These are phyloP conservation scores for Gallirallus australis DNA, from an alignment of 2,797 vertebrate genomes.

Conservation along the genomic window DNA sequence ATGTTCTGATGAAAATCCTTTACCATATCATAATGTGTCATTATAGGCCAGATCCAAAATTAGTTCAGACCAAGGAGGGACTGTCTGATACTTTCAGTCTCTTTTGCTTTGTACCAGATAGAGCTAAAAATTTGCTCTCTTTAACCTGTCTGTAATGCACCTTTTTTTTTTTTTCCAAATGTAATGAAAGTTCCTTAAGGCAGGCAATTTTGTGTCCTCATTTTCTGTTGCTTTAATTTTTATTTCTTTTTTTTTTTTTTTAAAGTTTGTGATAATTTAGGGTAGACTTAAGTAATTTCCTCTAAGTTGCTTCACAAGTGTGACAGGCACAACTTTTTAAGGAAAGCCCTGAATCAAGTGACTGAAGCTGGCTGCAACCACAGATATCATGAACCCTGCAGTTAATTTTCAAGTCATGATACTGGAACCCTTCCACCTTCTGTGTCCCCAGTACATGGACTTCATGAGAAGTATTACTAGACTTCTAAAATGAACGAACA, in stretches of 20 bases:
- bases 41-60: background rate
- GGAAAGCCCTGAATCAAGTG: background rate
- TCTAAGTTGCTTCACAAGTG: background rate
- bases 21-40: background rate
- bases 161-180: background rate
- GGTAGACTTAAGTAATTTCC: background rate
- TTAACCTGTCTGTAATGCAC: background rate
- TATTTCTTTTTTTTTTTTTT: background rate
- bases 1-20: background rate
- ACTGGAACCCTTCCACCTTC: background rate
- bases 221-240: background rate
- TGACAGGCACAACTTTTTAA: background rate
- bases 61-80: background rate
- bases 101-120: background rate
- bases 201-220: background rate
- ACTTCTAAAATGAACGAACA: constrained; percentile 4
- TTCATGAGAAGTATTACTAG: background rate
- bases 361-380: background rate
- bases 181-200: background rate
- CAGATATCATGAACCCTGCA: background rate
- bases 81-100: background rate
- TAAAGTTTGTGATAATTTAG: background rate
- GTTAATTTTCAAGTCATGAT: constrained; percentile 14
- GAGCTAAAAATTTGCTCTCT: background rate
- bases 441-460: background rate